Evolutionary conservation across 1,140 invertebrate species (phyloP).

Genomic region (Ceratina australensis): DNA sequence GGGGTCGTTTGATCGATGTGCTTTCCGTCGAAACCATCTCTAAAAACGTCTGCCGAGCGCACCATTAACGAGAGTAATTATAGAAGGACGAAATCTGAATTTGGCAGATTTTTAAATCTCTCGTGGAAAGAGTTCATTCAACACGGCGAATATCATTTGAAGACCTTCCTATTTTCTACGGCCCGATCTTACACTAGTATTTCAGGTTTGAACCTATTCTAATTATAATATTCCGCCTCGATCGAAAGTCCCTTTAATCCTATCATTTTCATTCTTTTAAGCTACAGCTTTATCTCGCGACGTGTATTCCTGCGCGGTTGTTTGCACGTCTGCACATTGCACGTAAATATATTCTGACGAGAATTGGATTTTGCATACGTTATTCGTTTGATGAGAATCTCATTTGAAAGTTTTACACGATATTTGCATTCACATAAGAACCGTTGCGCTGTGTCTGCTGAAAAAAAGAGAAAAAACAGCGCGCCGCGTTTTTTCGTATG

Average conservation of each 20-base stretch:
- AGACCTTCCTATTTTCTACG: too few relatives aligned
- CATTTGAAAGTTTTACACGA: not conserved
- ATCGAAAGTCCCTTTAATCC: not conserved
- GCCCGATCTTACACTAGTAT: too few relatives aligned
- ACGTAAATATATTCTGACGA: not conserved
- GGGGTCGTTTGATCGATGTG: constrained; percentile 45
- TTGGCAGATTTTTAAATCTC: not conserved
- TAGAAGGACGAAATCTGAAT: constrained; percentile 1
- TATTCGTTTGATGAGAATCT: constrained; percentile 3
- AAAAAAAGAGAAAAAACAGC: constrained; percentile 10
- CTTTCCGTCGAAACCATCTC: constrained; percentile 31
- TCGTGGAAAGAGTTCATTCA: not conserved
- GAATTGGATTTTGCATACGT: not conserved
- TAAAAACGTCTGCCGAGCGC: constrained; percentile 42
- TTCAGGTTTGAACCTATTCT: too few relatives aligned
- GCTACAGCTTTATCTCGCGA: too few relatives aligned
- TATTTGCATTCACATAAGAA: not conserved
- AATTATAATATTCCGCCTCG: too few relatives aligned
- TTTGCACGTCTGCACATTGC: not conserved
- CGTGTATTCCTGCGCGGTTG: not conserved
- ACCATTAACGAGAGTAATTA: constrained; percentile 52
- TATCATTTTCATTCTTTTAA: not conserved
- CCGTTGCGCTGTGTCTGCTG: not conserved
- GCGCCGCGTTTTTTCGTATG: not conserved
- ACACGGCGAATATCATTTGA: not conserved